Evolutionary conservation across 2,113 vertebrate genomes (phyloP).

Genomic region (Megaceryle torquata): DNA sequence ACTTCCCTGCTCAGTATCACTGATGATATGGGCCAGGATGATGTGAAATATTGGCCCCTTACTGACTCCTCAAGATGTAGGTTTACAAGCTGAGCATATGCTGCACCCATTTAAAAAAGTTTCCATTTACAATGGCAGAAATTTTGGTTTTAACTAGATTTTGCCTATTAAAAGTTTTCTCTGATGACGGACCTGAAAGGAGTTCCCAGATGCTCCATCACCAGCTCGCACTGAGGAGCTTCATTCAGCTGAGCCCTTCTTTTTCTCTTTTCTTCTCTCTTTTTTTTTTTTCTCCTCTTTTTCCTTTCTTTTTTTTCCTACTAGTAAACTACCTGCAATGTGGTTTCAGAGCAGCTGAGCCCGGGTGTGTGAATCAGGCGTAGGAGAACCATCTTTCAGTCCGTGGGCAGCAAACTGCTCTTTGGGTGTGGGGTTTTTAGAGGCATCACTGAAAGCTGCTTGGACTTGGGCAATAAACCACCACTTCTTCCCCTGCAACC

Average conservation of each 20-base stretch:
- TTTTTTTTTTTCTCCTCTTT: too few relatives aligned
- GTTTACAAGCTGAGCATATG: fast-evolving
- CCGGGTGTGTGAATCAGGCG: fast-evolving
- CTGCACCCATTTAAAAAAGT: background rate
- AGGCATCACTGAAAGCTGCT: background rate
- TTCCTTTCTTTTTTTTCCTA: too few relatives aligned
- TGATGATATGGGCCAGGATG: fast-evolving
- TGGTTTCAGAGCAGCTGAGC: background rate
- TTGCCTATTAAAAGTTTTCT: background rate
- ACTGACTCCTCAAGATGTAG: fast-evolving
- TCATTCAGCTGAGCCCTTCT: background rate
- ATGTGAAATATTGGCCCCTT: background rate
- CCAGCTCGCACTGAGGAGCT: background rate
- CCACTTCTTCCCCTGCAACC: background rate
- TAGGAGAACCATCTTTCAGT: background rate
- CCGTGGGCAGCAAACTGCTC: background rate
- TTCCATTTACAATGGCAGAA: background rate
- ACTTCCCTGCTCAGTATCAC: background rate
- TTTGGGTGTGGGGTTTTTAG: background rate
- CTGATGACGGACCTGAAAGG: background rate
- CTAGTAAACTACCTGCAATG: background rate
- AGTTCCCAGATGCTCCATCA: background rate
- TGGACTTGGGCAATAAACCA: background rate
- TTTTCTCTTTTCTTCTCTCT: background rate
- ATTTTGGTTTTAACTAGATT: background rate